A percentile compares a stretch with the other conserved stretches of the same genome.
Evolutionary conservation across 1,140 invertebrate species (phyloP).

Genomic region (Trichonephila clavipes): DNA sequence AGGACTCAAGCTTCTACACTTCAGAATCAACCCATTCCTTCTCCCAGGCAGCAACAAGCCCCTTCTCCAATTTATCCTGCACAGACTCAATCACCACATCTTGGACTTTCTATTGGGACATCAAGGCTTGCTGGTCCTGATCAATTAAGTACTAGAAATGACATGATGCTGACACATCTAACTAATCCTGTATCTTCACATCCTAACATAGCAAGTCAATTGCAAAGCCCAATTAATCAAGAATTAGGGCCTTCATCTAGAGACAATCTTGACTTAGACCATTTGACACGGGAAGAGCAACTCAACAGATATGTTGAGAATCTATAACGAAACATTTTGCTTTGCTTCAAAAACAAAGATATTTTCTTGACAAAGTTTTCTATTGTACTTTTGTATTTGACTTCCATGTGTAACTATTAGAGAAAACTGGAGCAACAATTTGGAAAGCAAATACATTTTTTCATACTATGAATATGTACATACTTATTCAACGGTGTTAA

Average conservation of each 20-base stretch:
- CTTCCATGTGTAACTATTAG: slow-evolving; percentile 48
- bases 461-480: slow-evolving; percentile 11
- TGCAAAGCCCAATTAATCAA: slow-evolving; percentile 77
- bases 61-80: slow-evolving; percentile 84
- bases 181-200: slow-evolving; percentile 74
- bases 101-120: slow-evolving; percentile 57
- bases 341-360: slow-evolving; percentile 22
- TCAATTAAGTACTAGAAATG: slow-evolving; percentile 71
- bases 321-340: slow-evolving; percentile 82
- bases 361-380: slow-evolving; percentile 64
- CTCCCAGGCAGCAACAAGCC: slow-evolving; percentile 86
- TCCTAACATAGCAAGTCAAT: slow-evolving; percentile 70
- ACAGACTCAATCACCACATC: slow-evolving; percentile 79
- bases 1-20: slow-evolving; percentile 83
- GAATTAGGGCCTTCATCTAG: slow-evolving; percentile 73
- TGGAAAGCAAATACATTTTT: slow-evolving; percentile 17
- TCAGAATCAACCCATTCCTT: slow-evolving; percentile 82
- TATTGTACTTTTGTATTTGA: slow-evolving; percentile 56
- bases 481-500: slow-evolving; percentile 33
- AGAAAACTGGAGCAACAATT: neutral
- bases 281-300: slow-evolving; percentile 92
- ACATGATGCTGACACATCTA: slow-evolving; percentile 77
- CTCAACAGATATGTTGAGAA: slow-evolving; percentile 95
- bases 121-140: slow-evolving; percentile 65
- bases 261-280: slow-evolving; percentile 74